Base-by-base conservation (phyloP, 1,140 invertebrate species). In the Drosophila orena region DNA sequence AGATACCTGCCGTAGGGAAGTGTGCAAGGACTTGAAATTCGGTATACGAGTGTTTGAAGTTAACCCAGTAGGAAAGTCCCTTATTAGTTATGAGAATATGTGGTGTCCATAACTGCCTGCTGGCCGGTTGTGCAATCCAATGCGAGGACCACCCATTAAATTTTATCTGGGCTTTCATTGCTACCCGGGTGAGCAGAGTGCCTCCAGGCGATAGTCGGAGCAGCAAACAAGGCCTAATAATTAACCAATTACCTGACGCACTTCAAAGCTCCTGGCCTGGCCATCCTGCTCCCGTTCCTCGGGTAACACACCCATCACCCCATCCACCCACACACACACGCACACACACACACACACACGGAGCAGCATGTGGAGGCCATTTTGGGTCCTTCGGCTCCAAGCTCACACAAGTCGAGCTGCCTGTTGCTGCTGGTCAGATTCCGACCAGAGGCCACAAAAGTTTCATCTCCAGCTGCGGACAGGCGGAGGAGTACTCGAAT, bases 191-290 rank as follows among this genome's bases (percentile, higher is more conserved):
- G 49, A 10, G 44, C 38, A n/a, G 35, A 37, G 37, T 17, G 27
- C 17, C 44, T 60, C 12, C 8, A 44, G 47, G 60, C 52, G n/a
- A 40, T 38, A 76, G 53, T 20, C 15, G n/a, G 54, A 30, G 37
- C 55, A 35, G 73, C n/a, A 77, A 70, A 70, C 68, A 71, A 70
- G 68, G 62, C 74, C 74, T 77, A 77, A 77, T 77, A 77, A 77
- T 77, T 77, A 77, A 77, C 73, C 73, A 77, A 77, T 77, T 77
- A 77, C 62, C 74, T 69, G 72, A 37, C 74, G 55, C 73, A 77
- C 74, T 77, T 77, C 72, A 77, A 77, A 77, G 74, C 74, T 69
- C 11, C 61, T 37, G 71, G 49, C 42, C 15, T 4, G 46, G n/a
- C 17, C 17, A 17, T 34, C 22, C 42, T 10, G 62, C 22, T 55